Base-by-base conservation (phyloP, 2,797 vertebrate species). In the Cossypha polioptera region DNA sequence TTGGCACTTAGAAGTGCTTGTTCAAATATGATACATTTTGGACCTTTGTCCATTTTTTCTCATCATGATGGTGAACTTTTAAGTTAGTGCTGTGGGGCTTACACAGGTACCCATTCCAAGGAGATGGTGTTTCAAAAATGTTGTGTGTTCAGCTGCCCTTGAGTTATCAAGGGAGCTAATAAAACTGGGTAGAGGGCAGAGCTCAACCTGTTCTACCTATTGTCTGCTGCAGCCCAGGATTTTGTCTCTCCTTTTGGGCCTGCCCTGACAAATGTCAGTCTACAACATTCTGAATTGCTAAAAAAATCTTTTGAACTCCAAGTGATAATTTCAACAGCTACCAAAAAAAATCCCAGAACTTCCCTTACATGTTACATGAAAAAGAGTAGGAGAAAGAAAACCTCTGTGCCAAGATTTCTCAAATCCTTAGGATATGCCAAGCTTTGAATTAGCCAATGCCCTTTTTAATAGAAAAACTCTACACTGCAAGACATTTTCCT, bases 1-100 rank as follows among this genome's bases (percentile, higher is more conserved):
- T 58, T 93, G 74, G 72, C 72, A 85, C 77, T 94, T 86, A 45
- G 50, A 69, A 88, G 51, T 61, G 35, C 40, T 88, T 86, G 43
- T 51, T 88, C 61, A 74, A 20, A 73, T 92, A 67, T 5, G 4
- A 76, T 26, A 51, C 28, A 43, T 86, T 82, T 67, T 57, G 84
- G 59, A 86, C 36, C 55, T 85, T 47, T 57, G 65, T 72, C 55
- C 19, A 18, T 40, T 65, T 65, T 78, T 92, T 33, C 42, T 72
- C 72, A 73, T 42, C 3, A 76, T 29, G 8, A 8, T 55, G 19
- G 13, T 73, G 57, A 92, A 29, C 31, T 82, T 88, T 31, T 26
- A 76, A 62, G 24, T 48, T 63, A 45, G n/a, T 25, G 29, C 50
- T 50, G 20, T 17, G 20, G 45, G 53, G 24, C 22, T 83, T 71